These are phyloP conservation scores for Lepus europaeus DNA, from an alignment of 2,113 vertebrate genomes.

Conservation along the genomic window DNA sequence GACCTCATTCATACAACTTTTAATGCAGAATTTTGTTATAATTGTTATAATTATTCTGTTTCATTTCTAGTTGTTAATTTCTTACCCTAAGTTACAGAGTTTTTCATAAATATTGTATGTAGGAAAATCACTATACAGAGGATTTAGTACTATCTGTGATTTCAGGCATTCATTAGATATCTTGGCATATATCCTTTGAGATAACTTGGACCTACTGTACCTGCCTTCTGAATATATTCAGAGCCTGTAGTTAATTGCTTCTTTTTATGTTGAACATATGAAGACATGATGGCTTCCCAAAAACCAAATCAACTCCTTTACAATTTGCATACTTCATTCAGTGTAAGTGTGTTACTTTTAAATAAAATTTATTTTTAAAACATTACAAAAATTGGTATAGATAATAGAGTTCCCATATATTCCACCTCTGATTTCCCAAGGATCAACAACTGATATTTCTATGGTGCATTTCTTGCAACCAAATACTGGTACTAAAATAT, in stretches of 20 bases:
- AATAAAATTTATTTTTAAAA: background rate
- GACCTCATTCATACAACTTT: no score
- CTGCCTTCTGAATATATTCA: background rate
- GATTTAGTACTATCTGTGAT: no score
- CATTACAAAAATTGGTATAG: background rate
- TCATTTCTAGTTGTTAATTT: no score
- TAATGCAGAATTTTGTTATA: no score
- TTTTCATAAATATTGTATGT: no score
- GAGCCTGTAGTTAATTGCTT: background rate
- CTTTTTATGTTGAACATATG: background rate
- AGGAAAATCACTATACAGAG: no score
- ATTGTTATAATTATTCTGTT: no score
- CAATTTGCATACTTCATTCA: background rate
- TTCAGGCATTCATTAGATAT: no score
- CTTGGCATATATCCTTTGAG: no score
- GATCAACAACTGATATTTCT: background rate
- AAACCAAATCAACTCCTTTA: background rate
- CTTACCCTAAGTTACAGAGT: no score
- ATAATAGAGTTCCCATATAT: background rate
- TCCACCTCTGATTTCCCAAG: background rate
- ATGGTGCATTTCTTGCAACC: background rate
- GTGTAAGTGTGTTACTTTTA: background rate
- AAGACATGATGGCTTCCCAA: background rate
- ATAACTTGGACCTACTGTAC: no score
- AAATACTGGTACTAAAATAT: background rate